A percentile compares a stretch with the other conserved stretches of the same genome.
phyloP scores from a whole-genome alignment of 2,888 invertebrate species.

The Dicyrtoma fusca region DNA sequence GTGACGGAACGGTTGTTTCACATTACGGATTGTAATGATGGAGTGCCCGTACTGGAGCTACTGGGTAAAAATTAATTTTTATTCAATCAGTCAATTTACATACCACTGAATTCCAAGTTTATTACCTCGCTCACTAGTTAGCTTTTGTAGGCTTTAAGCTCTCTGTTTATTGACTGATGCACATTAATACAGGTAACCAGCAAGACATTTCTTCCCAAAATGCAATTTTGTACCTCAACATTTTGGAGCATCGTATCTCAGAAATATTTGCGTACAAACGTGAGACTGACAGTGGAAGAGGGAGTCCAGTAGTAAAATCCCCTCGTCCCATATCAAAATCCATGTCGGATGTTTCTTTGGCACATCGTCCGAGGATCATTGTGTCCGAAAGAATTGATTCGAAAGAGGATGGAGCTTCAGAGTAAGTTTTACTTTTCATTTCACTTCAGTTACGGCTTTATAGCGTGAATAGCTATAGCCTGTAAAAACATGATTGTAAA shows the following conservation, averaged over 20 bases:
- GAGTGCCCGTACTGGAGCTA: conserved; percentile 50
- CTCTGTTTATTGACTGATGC: too few relatives aligned
- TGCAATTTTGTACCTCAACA: conserved; percentile 50
- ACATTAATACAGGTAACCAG: conserved; percentile 46
- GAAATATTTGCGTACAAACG: conserved; percentile 43
- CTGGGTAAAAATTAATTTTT: conserved; percentile 43
- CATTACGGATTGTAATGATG: conserved; percentile 48
- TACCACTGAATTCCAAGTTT: too few relatives aligned
- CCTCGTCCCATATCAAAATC: conserved; percentile 43
- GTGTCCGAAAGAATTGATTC: conserved; percentile 38
- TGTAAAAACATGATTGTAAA: too few relatives aligned
- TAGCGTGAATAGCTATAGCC: too few relatives aligned
- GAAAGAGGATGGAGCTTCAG: conserved; percentile 39
- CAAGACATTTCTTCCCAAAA: conserved; percentile 50
- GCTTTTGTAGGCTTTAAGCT: too few relatives aligned
- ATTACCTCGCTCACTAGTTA: too few relatives aligned
- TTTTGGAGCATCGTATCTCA: conserved; percentile 48
- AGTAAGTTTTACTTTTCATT: conserved; percentile 36
- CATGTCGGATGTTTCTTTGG: conserved; percentile 40
- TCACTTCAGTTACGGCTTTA: too few relatives aligned
- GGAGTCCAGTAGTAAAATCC: conserved; percentile 35
- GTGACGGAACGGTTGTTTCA: conserved; percentile 48
- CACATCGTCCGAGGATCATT: conserved; percentile 23
- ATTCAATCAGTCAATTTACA: too few relatives aligned
- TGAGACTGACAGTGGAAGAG: conserved; percentile 31